Conservation (phyloP, 1,140 invertebrate species). For the Bombus turneri region DNA sequence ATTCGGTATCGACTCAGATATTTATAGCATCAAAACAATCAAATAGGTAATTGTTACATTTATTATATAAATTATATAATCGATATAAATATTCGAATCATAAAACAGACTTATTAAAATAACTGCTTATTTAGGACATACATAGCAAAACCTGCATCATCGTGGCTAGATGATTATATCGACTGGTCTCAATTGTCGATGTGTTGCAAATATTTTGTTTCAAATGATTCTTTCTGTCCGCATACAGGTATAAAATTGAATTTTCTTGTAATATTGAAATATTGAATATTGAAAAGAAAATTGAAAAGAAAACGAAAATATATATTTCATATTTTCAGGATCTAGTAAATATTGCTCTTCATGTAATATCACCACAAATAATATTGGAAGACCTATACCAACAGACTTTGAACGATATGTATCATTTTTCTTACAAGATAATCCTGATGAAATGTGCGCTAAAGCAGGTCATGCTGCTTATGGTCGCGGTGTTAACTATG, state of each 20-base stretch:
- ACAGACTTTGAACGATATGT: slow-evolving; percentile 91
- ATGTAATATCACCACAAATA: slow-evolving; percentile 83
- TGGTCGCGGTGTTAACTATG: slow-evolving; percentile 86
- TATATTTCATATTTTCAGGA: slow-evolving; percentile 57
- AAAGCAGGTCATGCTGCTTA: slow-evolving; percentile 95
- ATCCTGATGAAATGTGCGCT: slow-evolving; percentile 90
- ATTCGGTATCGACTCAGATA: slow-evolving; percentile 93
- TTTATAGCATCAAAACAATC: slow-evolving; percentile 88
- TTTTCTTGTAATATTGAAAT: not conserved
- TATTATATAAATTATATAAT: not conserved
- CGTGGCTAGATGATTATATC: slow-evolving; percentile 98
- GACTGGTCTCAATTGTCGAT: slow-evolving; percentile 88
- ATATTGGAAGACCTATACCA: slow-evolving; percentile 84
- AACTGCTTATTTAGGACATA: slow-evolving; percentile 85
- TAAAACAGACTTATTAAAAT: not conserved
- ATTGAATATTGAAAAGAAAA: no score
- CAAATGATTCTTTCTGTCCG: slow-evolving; percentile 88
- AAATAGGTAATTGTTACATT: slow-evolving; percentile 80
- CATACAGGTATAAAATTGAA: slow-evolving; percentile 79
- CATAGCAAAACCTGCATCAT: slow-evolving; percentile 93
- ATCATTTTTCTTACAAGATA: slow-evolving; percentile 95
- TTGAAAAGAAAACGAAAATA: slow-evolving; percentile 28
- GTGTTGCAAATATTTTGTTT: slow-evolving; percentile 85
- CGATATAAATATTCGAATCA: not conserved
- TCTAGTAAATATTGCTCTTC: slow-evolving; percentile 70